Evolutionary conservation across 30 jellyfish, hydroid and myxozoan species (phyloP).

Genomic region (Haliclystus octoradiatus): DNA sequence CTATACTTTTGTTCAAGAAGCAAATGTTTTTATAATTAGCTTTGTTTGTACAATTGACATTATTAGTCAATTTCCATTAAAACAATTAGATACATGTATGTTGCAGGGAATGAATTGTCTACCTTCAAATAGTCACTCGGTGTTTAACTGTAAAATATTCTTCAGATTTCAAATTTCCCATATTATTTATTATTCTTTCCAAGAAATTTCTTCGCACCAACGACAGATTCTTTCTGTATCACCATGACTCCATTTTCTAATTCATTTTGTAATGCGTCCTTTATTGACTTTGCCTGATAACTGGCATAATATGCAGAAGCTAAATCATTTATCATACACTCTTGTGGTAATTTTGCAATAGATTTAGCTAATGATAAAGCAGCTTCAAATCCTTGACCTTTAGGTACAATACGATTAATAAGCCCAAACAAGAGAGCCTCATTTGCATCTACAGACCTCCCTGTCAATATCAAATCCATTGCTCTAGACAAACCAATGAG

Average conservation of each 20-base stretch:
- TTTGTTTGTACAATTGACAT: too few relatives aligned
- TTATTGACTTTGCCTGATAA: slow-evolving; percentile 14
- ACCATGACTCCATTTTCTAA: slow-evolving; percentile 28
- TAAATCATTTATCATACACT: slow-evolving; percentile 31
- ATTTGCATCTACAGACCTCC: slow-evolving; percentile 24
- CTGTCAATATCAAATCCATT: slow-evolving; percentile 32
- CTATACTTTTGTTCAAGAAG: too few relatives aligned
- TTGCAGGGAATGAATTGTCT: too few relatives aligned
- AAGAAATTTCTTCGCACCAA: slow-evolving; percentile 33
- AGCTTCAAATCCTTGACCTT: slow-evolving; percentile 15
- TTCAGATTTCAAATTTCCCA: too few relatives aligned
- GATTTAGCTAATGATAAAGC: slow-evolving; percentile 20
- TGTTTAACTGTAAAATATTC: too few relatives aligned
- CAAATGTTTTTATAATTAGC: too few relatives aligned
- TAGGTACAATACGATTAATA: slow-evolving; percentile 33
- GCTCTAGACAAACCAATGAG: slow-evolving; percentile 49
- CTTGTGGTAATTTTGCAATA: slow-evolving; percentile 39
- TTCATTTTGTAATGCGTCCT: slow-evolving; percentile 24
- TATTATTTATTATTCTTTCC: too few relatives aligned
- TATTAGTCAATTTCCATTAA: too few relatives aligned
- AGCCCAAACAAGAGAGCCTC: slow-evolving; percentile 35
- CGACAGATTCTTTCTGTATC: slow-evolving; percentile 14
- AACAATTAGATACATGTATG: too few relatives aligned
- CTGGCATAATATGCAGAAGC: slow-evolving; percentile 26
- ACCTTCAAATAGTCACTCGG: too few relatives aligned